Percentiles rank a stretch among this genome's conserved stretches.
Conservation (phyloP, 2,888 invertebrate genomes). For the Drosophila nr. medialis region DNA sequence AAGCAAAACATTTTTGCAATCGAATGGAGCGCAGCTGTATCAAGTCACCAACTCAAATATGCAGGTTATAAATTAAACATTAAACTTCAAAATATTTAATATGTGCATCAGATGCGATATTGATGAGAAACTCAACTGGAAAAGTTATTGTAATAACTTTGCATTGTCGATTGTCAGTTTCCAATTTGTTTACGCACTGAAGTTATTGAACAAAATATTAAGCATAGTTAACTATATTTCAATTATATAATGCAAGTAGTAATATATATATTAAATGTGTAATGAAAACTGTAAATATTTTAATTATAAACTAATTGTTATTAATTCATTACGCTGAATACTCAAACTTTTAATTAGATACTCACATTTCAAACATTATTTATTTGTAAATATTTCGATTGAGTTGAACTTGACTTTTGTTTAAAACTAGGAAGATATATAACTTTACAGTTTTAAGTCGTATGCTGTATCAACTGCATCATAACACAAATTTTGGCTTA, state of each 20-base stretch:
- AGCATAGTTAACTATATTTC: not conserved
- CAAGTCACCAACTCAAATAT: slow-evolving; percentile 5
- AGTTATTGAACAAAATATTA: not conserved
- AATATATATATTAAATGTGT: not conserved
- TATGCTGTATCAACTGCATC: not conserved
- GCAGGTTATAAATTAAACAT: not conserved
- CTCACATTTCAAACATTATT: not conserved
- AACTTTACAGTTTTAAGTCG: not conserved
- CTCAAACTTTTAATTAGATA: not conserved
- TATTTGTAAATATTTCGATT: not conserved
- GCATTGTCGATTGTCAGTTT: not conserved
- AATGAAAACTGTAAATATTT: not conserved
- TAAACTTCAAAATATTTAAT: not conserved
- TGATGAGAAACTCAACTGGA: not conserved
- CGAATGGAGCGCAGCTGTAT: slow-evolving; percentile 6
- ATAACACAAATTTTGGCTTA: not conserved
- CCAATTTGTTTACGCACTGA: not conserved
- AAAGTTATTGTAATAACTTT: not conserved
- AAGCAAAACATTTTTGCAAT: slow-evolving; percentile 22
- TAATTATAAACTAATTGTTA: not conserved
- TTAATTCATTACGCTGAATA: not conserved
- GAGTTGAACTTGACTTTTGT: not conserved
- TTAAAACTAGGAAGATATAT: not conserved
- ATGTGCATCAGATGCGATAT: not conserved
- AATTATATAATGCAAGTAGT: not conserved